A percentile compares a stretch with the other conserved stretches of the same genome.
These are phyloP conservation scores for Lacerta agilis DNA, from an alignment of 2,797 vertebrate species.

Conservation along the genomic window DNA sequence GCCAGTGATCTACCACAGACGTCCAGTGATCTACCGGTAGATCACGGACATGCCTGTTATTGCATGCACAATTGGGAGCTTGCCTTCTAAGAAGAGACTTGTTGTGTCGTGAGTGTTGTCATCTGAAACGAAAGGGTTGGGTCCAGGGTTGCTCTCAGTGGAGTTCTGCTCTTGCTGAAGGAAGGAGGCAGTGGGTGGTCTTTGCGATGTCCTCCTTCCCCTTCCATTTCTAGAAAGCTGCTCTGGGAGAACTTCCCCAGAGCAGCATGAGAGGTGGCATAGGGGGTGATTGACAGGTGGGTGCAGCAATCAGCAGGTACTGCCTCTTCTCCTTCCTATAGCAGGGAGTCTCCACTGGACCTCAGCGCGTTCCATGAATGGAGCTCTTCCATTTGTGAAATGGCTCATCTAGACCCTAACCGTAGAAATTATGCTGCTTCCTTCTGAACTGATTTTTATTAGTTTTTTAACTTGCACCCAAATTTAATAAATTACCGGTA, in stretches of 20 bases:
- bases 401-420: background rate
- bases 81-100: background rate
- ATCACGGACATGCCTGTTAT: background rate
- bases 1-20: too few species aligned
- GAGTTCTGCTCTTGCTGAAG: too few species aligned
- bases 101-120: background rate
- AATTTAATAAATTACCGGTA: too few species aligned
- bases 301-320: too few species aligned
- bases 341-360: too few species aligned
- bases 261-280: background rate
- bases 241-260: background rate
- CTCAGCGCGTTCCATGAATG: background rate
- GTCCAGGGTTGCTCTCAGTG: background rate
- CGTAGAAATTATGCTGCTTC: background rate
- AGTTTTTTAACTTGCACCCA: too few species aligned
- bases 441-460: background rate
- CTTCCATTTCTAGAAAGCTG: too few species aligned
- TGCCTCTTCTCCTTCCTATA: too few species aligned
- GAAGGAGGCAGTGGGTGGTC: too few species aligned
- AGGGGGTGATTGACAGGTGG: too few species aligned
- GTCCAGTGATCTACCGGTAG: too few species aligned
- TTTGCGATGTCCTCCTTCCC: too few species aligned
- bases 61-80: background rate
- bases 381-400: background rate
- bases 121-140: background rate